phyloP scores from a whole-genome alignment of 1,140 invertebrate species.

The Reticulitermes speratus region DNA sequence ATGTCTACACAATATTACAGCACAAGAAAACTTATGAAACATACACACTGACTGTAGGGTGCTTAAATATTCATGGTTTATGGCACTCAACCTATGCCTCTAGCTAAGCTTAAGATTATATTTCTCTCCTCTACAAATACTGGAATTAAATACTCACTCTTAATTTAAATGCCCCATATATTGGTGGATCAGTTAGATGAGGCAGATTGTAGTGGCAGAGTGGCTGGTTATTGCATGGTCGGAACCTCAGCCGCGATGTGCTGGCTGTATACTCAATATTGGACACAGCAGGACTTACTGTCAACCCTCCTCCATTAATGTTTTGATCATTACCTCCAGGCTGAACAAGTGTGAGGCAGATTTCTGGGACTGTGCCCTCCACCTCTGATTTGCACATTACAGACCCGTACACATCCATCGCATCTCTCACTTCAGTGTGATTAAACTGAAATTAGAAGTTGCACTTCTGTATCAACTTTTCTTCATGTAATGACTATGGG shows the following conservation, averaged over 20 bases:
- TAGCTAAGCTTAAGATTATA: too few species aligned
- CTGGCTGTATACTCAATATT: background rate
- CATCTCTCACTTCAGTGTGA: background rate
- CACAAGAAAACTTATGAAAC: too few species aligned
- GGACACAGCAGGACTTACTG: conserved; percentile 7
- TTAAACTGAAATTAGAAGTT: background rate
- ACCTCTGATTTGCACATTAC: background rate
- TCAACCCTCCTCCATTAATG: background rate
- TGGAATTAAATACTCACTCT: background rate
- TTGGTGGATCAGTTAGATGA: background rate
- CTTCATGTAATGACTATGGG: too few species aligned
- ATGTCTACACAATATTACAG: too few species aligned
- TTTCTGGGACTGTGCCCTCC: background rate
- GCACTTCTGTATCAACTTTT: too few species aligned
- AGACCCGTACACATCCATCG: background rate
- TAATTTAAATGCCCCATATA: background rate
- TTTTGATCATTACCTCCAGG: background rate
- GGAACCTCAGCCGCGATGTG: background rate
- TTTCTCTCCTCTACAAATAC: too few species aligned
- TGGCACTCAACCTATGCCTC: too few species aligned
- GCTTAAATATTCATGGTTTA: too few species aligned
- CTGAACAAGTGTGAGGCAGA: background rate
- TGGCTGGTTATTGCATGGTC: conserved; percentile 13
- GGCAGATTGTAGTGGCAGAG: background rate
- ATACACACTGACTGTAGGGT: too few species aligned